These are phyloP conservation scores for Perca fluviatilis DNA, from an alignment of 2,113 vertebrate genomes.

Conservation along the genomic window DNA sequence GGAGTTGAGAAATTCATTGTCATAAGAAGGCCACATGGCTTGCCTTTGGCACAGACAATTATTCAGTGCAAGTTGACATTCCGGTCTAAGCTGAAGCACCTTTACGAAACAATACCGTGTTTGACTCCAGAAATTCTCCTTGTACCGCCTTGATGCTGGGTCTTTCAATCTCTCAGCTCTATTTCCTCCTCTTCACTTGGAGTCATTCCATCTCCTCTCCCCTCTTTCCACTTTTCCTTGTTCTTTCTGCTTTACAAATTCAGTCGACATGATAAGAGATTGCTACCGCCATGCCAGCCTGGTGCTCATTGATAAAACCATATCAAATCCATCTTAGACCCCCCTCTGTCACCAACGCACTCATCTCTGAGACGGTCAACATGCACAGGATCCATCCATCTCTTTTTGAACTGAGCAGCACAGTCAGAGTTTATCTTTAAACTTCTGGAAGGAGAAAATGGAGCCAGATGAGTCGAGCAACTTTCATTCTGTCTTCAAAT, in stretches of 20 bases:
- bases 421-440: slow-evolving; percentile 80
- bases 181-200: slow-evolving; percentile 51
- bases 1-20: slow-evolving; percentile 81
- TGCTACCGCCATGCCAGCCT: slow-evolving; percentile 82
- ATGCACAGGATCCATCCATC: slow-evolving; percentile 79
- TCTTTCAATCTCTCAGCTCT: slow-evolving; percentile 32
- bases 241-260: slow-evolving; percentile 84
- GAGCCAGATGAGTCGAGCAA: slow-evolving; percentile 53
- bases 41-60: slow-evolving; percentile 62
- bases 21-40: slow-evolving; percentile 75
- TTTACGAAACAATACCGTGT: slow-evolving; percentile 66
- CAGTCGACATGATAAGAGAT: slow-evolving; percentile 84
- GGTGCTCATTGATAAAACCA: slow-evolving; percentile 87
- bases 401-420: slow-evolving; percentile 74
- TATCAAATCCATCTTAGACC: slow-evolving; percentile 85
- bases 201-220: slow-evolving; percentile 51
- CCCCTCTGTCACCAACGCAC: slow-evolving; percentile 75
- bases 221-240: slow-evolving; percentile 65
- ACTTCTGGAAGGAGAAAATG: slow-evolving; percentile 75
- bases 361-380: slow-evolving; percentile 82
- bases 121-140: slow-evolving; percentile 45
- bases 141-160: slow-evolving; percentile 5
- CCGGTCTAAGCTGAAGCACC: slow-evolving; percentile 63
- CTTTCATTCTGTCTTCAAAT: slow-evolving; percentile 52
- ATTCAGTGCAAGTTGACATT: slow-evolving; percentile 77